Conservation (phyloP, 2,113 vertebrate species). For the Pachycephala philippinensis region DNA sequence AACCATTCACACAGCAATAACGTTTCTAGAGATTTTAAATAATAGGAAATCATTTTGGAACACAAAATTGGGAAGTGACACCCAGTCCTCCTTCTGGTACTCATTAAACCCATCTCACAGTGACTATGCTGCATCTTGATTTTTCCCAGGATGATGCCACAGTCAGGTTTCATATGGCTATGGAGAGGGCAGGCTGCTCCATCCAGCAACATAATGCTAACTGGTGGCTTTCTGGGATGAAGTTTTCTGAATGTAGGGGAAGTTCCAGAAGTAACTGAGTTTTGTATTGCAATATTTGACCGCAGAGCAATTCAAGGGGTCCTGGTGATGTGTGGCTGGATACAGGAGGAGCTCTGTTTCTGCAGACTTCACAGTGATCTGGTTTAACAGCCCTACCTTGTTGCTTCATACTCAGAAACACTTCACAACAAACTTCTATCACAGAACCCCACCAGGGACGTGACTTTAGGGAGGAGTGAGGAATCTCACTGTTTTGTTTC, state of each 20-base stretch:
- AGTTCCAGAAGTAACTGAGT: background rate
- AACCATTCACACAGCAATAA: background rate
- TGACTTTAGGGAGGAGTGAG: background rate
- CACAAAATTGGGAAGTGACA: background rate
- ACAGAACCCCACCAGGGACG: background rate
- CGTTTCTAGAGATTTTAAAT: background rate
- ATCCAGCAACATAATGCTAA: background rate
- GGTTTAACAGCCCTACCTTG: background rate
- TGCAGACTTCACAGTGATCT: background rate
- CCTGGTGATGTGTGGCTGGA: background rate
- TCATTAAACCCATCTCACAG: background rate
- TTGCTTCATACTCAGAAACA: background rate
- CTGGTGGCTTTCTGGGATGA: background rate
- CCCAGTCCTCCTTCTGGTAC: background rate
- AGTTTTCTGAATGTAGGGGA: background rate
- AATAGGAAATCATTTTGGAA: background rate
- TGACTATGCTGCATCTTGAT: background rate
- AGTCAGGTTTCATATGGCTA: background rate
- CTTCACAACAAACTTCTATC: background rate
- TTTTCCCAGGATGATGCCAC: background rate
- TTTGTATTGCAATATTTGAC: background rate
- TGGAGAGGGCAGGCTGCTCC: background rate
- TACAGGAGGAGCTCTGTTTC: background rate
- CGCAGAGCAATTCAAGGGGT: background rate
- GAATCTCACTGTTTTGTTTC: background rate